Percentiles rank a stretch among this genome's conserved stretches.
phyloP scores from a whole-genome alignment of 2,888 invertebrate genomes.

The Arrhopalites spinosus region DNA sequence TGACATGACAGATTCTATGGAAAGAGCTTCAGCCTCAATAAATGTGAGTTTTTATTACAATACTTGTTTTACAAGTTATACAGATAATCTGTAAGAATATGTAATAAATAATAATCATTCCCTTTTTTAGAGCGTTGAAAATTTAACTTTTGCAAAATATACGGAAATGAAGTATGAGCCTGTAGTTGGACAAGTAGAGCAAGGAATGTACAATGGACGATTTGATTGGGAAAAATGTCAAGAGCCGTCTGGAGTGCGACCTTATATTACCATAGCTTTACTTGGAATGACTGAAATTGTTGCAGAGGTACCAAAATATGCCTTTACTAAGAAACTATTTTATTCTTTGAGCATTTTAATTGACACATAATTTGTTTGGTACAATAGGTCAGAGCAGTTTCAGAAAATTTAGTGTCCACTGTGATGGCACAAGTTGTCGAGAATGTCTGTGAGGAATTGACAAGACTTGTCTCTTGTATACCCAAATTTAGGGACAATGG shows the following conservation, averaged over 20 bases:
- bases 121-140: conserved; percentile 57
- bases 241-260: conserved; percentile 76
- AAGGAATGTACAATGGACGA: conserved; percentile 90
- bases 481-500: conserved; percentile 70
- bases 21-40: too few relatives aligned
- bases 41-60: too few relatives aligned
- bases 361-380: too few relatives aligned
- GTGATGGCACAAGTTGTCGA: conserved; percentile 76
- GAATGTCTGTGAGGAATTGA: conserved; percentile 89
- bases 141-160: conserved; percentile 59
- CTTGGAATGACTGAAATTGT: conserved; percentile 63
- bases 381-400: conserved; percentile 79
- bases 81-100: too few relatives aligned
- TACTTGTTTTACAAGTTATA: too few relatives aligned
- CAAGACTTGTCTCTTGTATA: conserved; percentile 82
- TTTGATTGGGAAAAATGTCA: conserved; percentile 83
- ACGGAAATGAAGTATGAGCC: conserved; percentile 89
- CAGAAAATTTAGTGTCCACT: conserved; percentile 71
- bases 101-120: too few relatives aligned
- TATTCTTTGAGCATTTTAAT: too few relatives aligned
- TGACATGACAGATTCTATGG: too few relatives aligned
- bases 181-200: conserved; percentile 92
- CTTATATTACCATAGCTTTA: conserved; percentile 78
- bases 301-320: conserved; percentile 62
- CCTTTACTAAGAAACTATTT: too few relatives aligned